A percentile compares a stretch with the other conserved stretches of the same genome.
Evolutionary conservation across 2,113 vertebrate genomes (phyloP).

Genomic region (Gobio gobio): DNA sequence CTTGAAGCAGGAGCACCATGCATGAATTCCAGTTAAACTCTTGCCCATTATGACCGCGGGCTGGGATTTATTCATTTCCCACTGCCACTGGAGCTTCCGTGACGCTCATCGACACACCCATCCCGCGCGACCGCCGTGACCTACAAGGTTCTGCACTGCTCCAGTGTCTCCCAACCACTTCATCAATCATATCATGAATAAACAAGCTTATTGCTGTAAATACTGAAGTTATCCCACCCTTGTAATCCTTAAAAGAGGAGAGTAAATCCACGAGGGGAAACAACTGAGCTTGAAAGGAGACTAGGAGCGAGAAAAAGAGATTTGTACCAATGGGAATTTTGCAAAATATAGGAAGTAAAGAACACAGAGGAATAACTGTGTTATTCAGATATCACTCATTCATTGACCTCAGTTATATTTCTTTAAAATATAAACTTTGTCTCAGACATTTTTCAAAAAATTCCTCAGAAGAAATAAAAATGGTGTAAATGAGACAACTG

Average conservation of each 20-base stretch:
- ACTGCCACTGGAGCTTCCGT: constrained; percentile 70
- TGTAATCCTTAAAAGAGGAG: neutral
- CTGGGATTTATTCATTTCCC: constrained; percentile 78
- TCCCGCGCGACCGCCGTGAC: constrained; percentile 45
- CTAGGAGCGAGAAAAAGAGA: neutral
- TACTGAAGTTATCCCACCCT: neutral
- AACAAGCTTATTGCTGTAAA: constrained; percentile 7
- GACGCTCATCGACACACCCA: constrained; percentile 72
- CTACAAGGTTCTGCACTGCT: neutral
- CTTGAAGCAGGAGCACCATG: constrained; percentile 60
- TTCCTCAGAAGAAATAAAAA: neutral
- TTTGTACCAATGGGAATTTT: neutral
- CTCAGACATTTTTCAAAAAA: neutral
- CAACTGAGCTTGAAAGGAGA: neutral
- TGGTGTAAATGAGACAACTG: neutral
- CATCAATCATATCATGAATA: neutral
- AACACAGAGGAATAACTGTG: neutral
- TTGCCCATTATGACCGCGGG: constrained; percentile 64
- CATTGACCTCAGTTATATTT: neutral
- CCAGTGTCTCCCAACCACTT: neutral
- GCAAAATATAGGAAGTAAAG: neutral
- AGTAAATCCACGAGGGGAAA: neutral
- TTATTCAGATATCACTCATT: neutral
- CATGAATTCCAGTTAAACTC: constrained; percentile 67
- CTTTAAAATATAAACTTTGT: neutral